Base-by-base conservation (phyloP, 2,888 invertebrate genomes). In the Geophilus truncorum region DNA sequence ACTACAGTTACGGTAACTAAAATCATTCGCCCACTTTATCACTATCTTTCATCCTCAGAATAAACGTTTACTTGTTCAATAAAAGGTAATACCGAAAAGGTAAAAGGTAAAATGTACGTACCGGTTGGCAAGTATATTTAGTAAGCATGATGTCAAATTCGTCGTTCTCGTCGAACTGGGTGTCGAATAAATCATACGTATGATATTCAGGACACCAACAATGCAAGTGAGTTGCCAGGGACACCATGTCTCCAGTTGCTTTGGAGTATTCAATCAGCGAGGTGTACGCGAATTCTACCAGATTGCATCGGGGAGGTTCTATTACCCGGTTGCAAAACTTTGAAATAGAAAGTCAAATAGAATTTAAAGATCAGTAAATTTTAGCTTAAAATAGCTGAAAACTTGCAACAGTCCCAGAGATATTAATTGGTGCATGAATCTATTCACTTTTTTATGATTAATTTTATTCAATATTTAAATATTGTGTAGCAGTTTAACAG, bases 171-270 rank as follows among this genome's bases (percentile, higher is more conserved):
- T 82, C 83, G 70, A 83, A 84, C n/a, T 83, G 79, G 36, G 83
- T 83, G 45, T 84, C 83, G 32, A 83, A 82, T 25, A 83, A 30
- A 15, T 83, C 83, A 51, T 84, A 84, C 79, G 83, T 84, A 79
- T 83, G 83, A 78, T 75, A 81, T 28, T 84, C 84, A 5, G 85
- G 84, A 78, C 85, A 85, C 77, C 83, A 81, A 78, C 85, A 85
- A 25, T 84, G 84, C 62, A 84, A 80, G 30, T 81, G 81, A 51
- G 84, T 84, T 30, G 82, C 80, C 81, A 83, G 83, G 15, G 83
- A 36, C 40, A 82, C 51, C 70, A 83, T 81, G 36, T 84, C 83
- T 7, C 84, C 85, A 9, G 84, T 84, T 18, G 79, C 78, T 79
- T 83, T 84, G 75, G 83, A 82, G 80, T 84, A 84, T 2, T 83